Evolutionary conservation across 1,140 invertebrate species (phyloP), one percentile per base, ranked within the genome.

Genomic region (Tetranychus cinnabarinus): DNA sequence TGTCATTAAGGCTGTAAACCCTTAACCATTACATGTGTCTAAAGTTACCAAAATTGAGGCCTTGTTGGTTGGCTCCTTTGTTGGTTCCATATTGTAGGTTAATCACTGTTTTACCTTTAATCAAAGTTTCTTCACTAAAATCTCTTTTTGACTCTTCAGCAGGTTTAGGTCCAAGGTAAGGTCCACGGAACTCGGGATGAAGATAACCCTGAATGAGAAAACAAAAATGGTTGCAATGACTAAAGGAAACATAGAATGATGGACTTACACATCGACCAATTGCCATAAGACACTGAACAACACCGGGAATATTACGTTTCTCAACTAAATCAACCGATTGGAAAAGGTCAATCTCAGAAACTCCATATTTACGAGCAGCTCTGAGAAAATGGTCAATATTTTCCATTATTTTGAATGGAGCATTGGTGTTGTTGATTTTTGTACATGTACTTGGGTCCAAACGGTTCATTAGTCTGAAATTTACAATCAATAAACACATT

Each of bases 81-180:
- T 93, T 93, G 59, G 82, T 83, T 52, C 91, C 90, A 59, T 87
- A 87, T 72, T 96, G 90, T 0, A 95, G 78, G 63, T 88, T 88
- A 65, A 95, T 89, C 23, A 92, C 79, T 1, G 79, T 75, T 68
- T 91, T 79, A 1, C 88, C 87, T 54, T 86, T 86, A 15, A 81
- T 76, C 31, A 93, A 73, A 67, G 88, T 83, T 67, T 90, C 86
- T 66, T 91, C 85, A 1, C 82, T 82, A 74, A 91, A 96, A 12
- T 93, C 83, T 35, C 88, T 79, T 68, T 83, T 82, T 73, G 87
- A 84, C 69, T 88, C 86, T 61, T 91, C 86, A 23, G 86, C 71
- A 4, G 87, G 86, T 67, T 80, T 82, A 0, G 87, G 86, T 62
- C 88, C 57, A 7, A 58, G 33, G 31, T 46, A 82, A 35, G 88